These are phyloP conservation scores for Byasa hedistus DNA, from an alignment of 2,888 invertebrate genomes.

Conservation along the genomic window DNA sequence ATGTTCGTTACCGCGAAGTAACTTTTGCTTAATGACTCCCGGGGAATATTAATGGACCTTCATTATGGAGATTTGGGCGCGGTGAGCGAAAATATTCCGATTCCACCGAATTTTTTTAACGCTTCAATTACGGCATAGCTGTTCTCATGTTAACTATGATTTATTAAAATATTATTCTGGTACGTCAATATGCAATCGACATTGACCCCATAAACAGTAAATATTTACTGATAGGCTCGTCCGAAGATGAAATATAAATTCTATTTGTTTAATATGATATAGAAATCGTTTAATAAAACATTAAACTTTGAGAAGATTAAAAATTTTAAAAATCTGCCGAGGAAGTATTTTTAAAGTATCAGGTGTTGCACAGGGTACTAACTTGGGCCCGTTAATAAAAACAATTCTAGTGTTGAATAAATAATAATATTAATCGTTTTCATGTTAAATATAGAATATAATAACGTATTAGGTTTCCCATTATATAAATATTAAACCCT, in stretches of 20 bases:
- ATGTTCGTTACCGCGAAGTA: constrained; percentile 22
- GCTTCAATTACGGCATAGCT: neutral
- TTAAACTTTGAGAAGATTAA: too few species aligned
- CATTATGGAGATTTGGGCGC: constrained; percentile 21
- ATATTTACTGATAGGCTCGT: too few species aligned
- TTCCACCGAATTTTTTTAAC: too few species aligned
- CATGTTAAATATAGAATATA: neutral
- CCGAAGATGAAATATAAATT: too few species aligned
- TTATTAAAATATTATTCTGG: neutral
- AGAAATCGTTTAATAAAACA: too few species aligned
- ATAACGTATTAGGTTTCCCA: too few species aligned
- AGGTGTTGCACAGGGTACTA: constrained; percentile 4
- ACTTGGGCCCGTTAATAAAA: neutral
- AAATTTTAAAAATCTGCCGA: too few species aligned
- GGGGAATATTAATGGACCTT: constrained; percentile 23
- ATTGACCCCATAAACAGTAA: neutral
- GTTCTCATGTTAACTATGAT: neutral
- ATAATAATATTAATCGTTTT: too few species aligned
- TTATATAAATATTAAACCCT: constrained; percentile 8
- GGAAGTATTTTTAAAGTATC: neutral
- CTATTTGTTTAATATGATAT: too few species aligned
- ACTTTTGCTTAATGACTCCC: constrained; percentile 20
- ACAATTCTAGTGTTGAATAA: too few species aligned
- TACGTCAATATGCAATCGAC: neutral
- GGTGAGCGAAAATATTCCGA: constrained; percentile 10